Conservation (phyloP, 1,140 invertebrate species). For the Listronotus bonariensis region DNA sequence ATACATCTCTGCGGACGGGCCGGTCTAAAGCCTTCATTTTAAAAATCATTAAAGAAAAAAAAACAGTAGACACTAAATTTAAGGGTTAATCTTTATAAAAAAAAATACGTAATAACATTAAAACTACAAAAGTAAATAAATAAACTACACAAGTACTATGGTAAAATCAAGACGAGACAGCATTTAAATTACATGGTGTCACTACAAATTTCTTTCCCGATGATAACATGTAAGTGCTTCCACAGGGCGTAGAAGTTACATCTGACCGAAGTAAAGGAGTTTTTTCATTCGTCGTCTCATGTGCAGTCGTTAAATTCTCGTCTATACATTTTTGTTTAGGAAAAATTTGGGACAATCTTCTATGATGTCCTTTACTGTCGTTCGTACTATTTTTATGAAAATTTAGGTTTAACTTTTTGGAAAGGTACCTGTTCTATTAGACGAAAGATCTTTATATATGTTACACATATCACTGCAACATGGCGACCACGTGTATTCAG, state of each 20-base stretch:
- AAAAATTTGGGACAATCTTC: conserved; percentile 38
- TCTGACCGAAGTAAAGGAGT: conserved; percentile 9
- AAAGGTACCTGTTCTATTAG: neutral
- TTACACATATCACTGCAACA: conserved; percentile 20
- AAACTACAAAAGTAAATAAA: too few relatives aligned
- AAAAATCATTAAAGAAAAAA: too few relatives aligned
- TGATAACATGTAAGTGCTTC: conserved; percentile 8
- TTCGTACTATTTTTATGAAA: neutral
- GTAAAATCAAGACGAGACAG: neutral
- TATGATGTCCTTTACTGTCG: neutral
- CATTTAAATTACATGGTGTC: conserved; percentile 33
- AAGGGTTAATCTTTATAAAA: too few relatives aligned
- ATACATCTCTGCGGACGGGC: too few relatives aligned
- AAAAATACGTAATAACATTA: too few relatives aligned
- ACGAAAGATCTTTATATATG: neutral
- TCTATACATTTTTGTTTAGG: conserved; percentile 11
- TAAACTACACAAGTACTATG: too few relatives aligned
- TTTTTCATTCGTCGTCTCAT: conserved; percentile 13
- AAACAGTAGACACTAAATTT: too few relatives aligned
- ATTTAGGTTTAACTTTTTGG: neutral
- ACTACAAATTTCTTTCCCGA: conserved; percentile 40
- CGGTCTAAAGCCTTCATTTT: too few relatives aligned
- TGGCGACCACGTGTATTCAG: conserved; percentile 39
- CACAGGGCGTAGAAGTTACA: neutral
- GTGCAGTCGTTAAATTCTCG: conserved; percentile 12